Base-by-base conservation (phyloP, 2,888 invertebrate species). In the Volucella bombylans region DNA sequence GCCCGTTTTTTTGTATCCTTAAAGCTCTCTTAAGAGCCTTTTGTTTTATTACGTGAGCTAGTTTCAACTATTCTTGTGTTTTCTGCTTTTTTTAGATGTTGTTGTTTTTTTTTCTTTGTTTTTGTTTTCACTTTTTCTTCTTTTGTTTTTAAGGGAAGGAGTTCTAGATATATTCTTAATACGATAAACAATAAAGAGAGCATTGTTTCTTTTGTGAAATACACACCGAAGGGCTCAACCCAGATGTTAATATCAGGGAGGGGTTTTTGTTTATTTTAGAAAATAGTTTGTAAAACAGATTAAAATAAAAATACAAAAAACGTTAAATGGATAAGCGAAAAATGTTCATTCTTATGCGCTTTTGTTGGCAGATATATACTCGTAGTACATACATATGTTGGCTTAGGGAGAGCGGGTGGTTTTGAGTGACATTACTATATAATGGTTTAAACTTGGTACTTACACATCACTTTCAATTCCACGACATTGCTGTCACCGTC, bases 401-500 rank as follows among this genome's bases (percentile, higher is more conserved):
- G 62, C 11, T 52, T 52, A 3, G 38, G 11, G 39, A 14, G 38
- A 57, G 57, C 6, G n/a, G 15, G n/a, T 14, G 54, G 43, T 49
- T 45, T 68, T 67, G 14, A n/a, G n/a, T 14, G 54, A 38, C 41
- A 52, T 68, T 67, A n/a, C n/a, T n/a, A n/a, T n/a, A 54, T 45
- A 68, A 68, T 62, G 45, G 15, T 47, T 61, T 61, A 47, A 69
- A 43, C 50, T 50, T 2, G 12, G 49, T 90, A 96, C 97, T 96
- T 93, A 97, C 97, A 97, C 94, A 97, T 97, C 89, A 98, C 95
- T 93, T 96, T 96, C 71, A 98, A 93, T 89, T 95, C 94, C 50
- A 97, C 95, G 57, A 94, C 93, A 88, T 95, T 95, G 87, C 97
- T 97, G 89, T 95, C 95, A 10, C 97, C 97, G 88, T 97, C 97